Percentiles rank a stretch among this genome's conserved stretches.
Evolutionary conservation across 2,113 vertebrate genomes (phyloP).

Genomic region (Ahaetulla prasina): DNA sequence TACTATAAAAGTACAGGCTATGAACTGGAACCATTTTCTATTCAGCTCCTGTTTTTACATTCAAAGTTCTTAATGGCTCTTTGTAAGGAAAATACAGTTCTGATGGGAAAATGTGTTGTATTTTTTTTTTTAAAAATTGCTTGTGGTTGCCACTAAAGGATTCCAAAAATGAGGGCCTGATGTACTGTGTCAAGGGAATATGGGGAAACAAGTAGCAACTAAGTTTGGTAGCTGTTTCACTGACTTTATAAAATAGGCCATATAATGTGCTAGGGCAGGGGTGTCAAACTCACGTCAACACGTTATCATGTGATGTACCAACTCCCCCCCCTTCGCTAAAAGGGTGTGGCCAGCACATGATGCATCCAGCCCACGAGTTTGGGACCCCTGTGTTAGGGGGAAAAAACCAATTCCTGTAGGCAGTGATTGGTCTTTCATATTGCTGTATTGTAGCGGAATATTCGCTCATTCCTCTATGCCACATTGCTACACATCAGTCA

Average conservation of each 20-base stretch:
- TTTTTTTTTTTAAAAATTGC: not conserved
- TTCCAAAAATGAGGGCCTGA: not conserved
- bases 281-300: too few relatives aligned
- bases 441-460: not conserved
- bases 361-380: too few relatives aligned
- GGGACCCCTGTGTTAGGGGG: too few relatives aligned
- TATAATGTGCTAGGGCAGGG: not conserved
- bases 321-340: too few relatives aligned
- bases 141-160: not conserved
- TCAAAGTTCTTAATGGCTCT: too few relatives aligned
- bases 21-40: not conserved
- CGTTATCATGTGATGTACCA: too few relatives aligned
- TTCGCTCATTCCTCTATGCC: not conserved
- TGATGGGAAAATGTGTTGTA: not conserved
- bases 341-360: too few relatives aligned
- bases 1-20: not conserved
- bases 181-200: not conserved
- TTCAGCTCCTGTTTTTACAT: not conserved
- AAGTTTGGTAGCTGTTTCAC: not conserved
- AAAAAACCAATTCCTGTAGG: not conserved
- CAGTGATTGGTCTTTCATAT: not conserved
- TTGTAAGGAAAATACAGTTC: not conserved
- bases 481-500: not conserved
- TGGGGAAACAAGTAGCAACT: not conserved
- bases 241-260: not conserved